Percentiles rank a stretch among this genome's conserved stretches.
Evolutionary conservation across 2,797 vertebrate species (phyloP).

Genomic region (Takifugu ocellatus): DNA sequence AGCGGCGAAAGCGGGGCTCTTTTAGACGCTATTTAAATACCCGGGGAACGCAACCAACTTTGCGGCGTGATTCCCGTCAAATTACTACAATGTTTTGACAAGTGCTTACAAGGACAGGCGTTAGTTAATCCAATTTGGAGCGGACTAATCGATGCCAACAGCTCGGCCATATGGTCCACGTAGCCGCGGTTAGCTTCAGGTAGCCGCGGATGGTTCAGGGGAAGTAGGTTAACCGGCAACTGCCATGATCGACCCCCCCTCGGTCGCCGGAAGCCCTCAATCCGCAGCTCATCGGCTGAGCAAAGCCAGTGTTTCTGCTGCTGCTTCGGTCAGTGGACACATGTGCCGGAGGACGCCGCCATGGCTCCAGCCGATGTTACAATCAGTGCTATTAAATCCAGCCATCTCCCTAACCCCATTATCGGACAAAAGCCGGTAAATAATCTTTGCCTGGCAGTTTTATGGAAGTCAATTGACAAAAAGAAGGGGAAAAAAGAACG

Average conservation of each 20-base stretch:
- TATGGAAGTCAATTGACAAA: no score
- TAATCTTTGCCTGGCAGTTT: no score
- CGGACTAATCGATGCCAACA: slow-evolving; percentile 65
- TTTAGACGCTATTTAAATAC: no score
- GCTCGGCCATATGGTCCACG: slow-evolving; percentile 62
- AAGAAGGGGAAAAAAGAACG: no score
- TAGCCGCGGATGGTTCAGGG: slow-evolving; percentile 3
- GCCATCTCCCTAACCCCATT: no score
- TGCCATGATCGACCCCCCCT: neutral
- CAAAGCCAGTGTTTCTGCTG: neutral
- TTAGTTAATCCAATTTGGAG: slow-evolving; percentile 65
- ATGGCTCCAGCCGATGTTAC: neutral
- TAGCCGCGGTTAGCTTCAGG: slow-evolving; percentile 32
- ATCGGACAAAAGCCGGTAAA: no score
- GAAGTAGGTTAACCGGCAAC: slow-evolving; percentile 20
- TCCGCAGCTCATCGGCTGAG: neutral
- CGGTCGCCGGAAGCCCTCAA: no score
- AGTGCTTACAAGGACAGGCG: slow-evolving; percentile 43
- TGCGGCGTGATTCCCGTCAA: neutral
- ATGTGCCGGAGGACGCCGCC: no score
- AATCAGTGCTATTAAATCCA: neutral
- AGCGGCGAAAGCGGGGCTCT: no score
- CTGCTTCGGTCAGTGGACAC: no score
- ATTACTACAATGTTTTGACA: slow-evolving; percentile 61
- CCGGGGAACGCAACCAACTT: no score